Evolutionary conservation across 2,113 vertebrate species (phyloP).

Genomic region (Nipponia nippon): DNA sequence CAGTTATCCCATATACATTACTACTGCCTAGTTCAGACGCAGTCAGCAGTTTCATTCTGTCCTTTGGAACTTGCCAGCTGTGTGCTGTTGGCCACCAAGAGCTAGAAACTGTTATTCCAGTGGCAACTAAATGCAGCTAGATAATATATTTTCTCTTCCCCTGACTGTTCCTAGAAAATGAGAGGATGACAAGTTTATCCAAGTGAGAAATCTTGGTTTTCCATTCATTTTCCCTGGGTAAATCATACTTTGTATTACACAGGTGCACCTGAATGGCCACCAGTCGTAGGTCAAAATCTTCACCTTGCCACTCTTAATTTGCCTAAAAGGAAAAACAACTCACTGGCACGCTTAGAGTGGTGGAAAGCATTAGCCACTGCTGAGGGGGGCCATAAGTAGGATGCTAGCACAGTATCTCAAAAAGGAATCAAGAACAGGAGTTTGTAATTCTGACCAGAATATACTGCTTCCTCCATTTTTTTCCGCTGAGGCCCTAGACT

Average conservation of each 20-base stretch:
- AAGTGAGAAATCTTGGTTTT: constrained; percentile 9
- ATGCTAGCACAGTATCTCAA: neutral
- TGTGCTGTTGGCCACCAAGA: neutral
- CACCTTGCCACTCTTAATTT: neutral
- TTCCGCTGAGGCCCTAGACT: neutral
- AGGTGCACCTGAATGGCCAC: neutral
- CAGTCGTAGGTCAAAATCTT: neutral
- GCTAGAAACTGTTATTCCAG: neutral
- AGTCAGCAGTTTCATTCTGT: neutral
- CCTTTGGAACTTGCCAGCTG: neutral
- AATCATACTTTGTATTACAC: neutral
- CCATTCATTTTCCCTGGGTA: neutral
- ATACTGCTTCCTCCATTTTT: neutral
- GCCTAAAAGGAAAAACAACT: neutral
- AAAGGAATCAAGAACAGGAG: neutral
- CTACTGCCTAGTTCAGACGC: neutral
- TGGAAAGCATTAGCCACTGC: neutral
- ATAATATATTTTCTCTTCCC: neutral
- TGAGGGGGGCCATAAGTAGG: neutral
- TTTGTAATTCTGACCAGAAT: neutral
- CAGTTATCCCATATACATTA: neutral
- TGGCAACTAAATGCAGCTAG: neutral
- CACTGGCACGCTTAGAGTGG: fast-evolving
- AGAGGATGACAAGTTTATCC: neutral
- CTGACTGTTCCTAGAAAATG: neutral